Percentiles rank a stretch among this genome's conserved stretches.
Evolutionary conservation across 2,888 invertebrate genomes (phyloP).

Genomic region (Apamea anceps): DNA sequence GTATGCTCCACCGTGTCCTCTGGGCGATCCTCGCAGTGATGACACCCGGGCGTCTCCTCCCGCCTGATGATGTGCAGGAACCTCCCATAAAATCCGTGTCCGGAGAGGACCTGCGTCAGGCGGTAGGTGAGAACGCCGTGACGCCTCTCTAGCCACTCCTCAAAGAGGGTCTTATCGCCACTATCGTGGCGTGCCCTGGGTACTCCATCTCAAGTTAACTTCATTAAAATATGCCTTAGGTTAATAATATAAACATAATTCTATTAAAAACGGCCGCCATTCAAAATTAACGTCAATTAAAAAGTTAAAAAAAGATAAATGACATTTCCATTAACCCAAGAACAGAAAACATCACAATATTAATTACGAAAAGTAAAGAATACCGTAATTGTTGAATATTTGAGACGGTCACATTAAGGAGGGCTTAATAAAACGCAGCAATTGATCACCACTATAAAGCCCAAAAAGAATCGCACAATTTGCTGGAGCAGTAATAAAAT

Average conservation of each 20-base stretch:
- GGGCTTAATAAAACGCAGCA: constrained; percentile 54
- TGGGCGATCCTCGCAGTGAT: no score
- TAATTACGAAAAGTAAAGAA: constrained; percentile 49
- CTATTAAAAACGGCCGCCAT: neutral
- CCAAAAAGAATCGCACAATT: constrained; percentile 74
- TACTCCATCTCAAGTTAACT: neutral
- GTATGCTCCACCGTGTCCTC: no score
- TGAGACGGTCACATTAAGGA: constrained; percentile 47
- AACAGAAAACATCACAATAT: constrained; percentile 42
- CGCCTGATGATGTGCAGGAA: no score
- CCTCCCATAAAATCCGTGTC: no score
- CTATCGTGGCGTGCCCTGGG: no score
- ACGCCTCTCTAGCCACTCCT: no score
- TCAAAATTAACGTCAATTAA: constrained; percentile 14
- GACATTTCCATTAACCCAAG: neutral
- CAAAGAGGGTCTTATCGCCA: no score
- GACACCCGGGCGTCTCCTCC: no score
- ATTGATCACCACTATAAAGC: constrained; percentile 63
- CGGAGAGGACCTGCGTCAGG: no score
- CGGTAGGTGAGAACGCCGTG: no score
- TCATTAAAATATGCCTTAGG: neutral
- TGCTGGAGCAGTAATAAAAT: constrained; percentile 75
- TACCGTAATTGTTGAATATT: constrained; percentile 59
- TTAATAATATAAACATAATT: constrained; percentile 13
- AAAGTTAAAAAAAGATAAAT: constrained; percentile 3